phyloP scores from a whole-genome alignment of 2,113 vertebrate species.

The Hystrix cristata region DNA sequence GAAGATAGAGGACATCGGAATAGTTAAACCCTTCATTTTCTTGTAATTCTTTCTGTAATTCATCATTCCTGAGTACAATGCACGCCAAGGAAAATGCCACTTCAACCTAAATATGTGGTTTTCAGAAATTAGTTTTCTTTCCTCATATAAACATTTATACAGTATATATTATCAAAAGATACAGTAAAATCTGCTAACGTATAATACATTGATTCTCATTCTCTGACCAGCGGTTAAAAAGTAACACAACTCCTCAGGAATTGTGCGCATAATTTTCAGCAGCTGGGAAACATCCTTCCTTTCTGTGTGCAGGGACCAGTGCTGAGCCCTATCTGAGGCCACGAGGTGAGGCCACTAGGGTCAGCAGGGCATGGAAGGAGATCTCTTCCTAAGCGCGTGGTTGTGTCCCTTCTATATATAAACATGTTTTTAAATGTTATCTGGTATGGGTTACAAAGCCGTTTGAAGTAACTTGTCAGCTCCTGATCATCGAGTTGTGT shows the following conservation, averaged over 20 bases:
- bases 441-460: neutral
- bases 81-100: constrained; percentile 89
- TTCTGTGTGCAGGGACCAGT: neutral
- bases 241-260: neutral
- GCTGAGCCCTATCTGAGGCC: neutral
- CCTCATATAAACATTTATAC: constrained; percentile 1
- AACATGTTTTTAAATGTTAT: neutral
- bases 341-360: fast-evolving
- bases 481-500: neutral
- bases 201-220: neutral
- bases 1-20: constrained; percentile 84
- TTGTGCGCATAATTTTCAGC: constrained; percentile 1
- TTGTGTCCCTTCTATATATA: neutral
- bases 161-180: neutral
- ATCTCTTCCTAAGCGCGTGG: neutral
- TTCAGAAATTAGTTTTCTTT: constrained; percentile 67
- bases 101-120: constrained; percentile 86
- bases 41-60: constrained; percentile 84
- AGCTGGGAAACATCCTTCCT: neutral
- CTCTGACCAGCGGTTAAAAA: constrained; percentile 13
- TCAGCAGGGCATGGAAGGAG: neutral
- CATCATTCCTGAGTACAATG: constrained; percentile 86
- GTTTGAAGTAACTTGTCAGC: neutral
- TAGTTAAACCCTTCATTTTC: constrained; percentile 86
- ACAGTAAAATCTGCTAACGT: neutral